A percentile compares a stretch with the other conserved stretches of the same genome.
phyloP scores from a whole-genome alignment of 2,113 vertebrate species.

The Taurulus bubalis region DNA sequence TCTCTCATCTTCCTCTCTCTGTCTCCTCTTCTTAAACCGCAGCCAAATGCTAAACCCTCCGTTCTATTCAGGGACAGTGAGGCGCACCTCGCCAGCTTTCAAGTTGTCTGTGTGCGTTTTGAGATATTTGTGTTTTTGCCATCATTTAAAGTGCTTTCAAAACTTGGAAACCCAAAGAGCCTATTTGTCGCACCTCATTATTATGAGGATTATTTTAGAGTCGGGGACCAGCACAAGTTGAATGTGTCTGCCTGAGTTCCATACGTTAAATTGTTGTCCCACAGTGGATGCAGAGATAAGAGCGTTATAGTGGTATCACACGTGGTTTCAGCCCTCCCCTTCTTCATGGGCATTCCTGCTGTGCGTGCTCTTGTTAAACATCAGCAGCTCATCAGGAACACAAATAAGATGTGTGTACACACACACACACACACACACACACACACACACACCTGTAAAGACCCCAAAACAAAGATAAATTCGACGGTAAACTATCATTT shows the following conservation, averaged over 20 bases:
- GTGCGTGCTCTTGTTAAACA: slow-evolving; percentile 58
- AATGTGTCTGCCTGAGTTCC: slow-evolving; percentile 31
- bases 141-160: slow-evolving; percentile 41
- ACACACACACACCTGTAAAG: background rate
- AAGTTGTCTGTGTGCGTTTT: slow-evolving; percentile 10
- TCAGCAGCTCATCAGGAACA: slow-evolving; percentile 54
- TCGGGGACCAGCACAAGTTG: slow-evolving; percentile 16
- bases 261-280: slow-evolving; percentile 22
- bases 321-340: slow-evolving; percentile 21
- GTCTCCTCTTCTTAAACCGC: slow-evolving; percentile 39
- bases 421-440: background rate
- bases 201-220: slow-evolving; percentile 48
- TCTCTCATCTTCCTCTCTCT: slow-evolving; percentile 50
- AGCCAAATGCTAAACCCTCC: slow-evolving; percentile 40
- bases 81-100: slow-evolving; percentile 38
- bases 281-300: slow-evolving; percentile 26
- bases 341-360: slow-evolving; percentile 51
- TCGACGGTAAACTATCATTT: background rate
- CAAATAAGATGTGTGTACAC: slow-evolving; percentile 25
- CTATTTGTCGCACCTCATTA: slow-evolving; percentile 46
- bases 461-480: background rate
- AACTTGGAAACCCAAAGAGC: slow-evolving; percentile 32
- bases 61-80: slow-evolving; percentile 51
- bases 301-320: background rate
- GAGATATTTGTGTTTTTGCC: slow-evolving; percentile 25